Base-by-base conservation (phyloP, 2,797 vertebrate species). In the Danio choprae region DNA sequence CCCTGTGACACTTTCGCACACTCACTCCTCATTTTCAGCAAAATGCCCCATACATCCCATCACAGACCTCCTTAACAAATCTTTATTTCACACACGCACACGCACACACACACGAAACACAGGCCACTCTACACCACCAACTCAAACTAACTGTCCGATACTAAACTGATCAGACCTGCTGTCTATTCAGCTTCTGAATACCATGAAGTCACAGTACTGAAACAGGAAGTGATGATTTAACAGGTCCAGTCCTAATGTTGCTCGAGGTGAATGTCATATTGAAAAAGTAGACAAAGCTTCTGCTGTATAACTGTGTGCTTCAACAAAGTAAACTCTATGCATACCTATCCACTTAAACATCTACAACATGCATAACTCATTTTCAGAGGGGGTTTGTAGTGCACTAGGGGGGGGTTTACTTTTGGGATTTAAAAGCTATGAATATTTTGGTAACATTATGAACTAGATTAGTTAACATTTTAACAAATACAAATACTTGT, bases 1-100 rank as follows among this genome's bases (percentile, higher is more conserved):
- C 50, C 72, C 84, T 85, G 88, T 80, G 85, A 89, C 82, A 88
- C 80, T 83, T 83, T 41, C 70, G 40, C 9, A 18, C 48, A 50
- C 41, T 40, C 53, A 20, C 64, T 50, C 64, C 41, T 78, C 53
- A 43, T 36, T 53, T 40, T 79, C 67, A 44, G 56, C 15, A 71
- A 70, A 68, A 6, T 46, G 11, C 75, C 43, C 43, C 41, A 4
- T 38, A 68, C 67, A 78, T 69, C 13, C 18, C 58, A 51, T 18
- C 29, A 22, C 53, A 78, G 43, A 60, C 22, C 29, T 50, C 41
- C 46, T 77, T 38, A 76, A 67, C 62, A 68, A 63, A 77, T 77
- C 20, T 46, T 36, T 41, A 77, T n/a, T 43, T 46, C 41, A 77
- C 41, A 68, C 18, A 74, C 12, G 1, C 22, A 68, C n/a, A 74